A percentile compares a stretch with the other conserved stretches of the same genome.
Evolutionary conservation across 2,797 vertebrate species (phyloP).

Genomic region (Pseudocheirus occidentalis): DNA sequence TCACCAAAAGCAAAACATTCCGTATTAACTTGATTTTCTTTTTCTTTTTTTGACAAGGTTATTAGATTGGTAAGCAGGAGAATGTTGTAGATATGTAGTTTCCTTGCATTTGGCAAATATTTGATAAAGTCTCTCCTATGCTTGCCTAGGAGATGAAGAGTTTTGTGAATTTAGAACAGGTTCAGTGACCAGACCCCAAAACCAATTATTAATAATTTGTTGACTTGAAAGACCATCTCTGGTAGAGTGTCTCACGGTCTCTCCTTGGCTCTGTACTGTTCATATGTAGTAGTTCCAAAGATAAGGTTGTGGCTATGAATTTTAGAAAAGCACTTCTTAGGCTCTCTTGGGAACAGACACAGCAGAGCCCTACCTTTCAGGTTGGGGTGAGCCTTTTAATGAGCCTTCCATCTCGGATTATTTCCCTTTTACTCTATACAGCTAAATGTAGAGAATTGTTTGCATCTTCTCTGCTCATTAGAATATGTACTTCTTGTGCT

Average conservation of each 20-base stretch:
- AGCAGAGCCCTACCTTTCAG: not conserved
- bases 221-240: not conserved
- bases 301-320: not conserved
- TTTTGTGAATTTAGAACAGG: not conserved
- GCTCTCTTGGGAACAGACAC: not conserved
- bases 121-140: not conserved
- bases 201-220: not conserved
- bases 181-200: not conserved
- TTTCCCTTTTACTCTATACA: not conserved
- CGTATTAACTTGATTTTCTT: no score
- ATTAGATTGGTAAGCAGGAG: not conserved
- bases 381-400: not conserved
- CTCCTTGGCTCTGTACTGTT: not conserved
- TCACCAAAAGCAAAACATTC: no score
- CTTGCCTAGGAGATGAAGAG: not conserved
- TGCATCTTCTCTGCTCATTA: not conserved
- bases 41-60: no score
- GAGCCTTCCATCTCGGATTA: not conserved
- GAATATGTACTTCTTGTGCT: not conserved
- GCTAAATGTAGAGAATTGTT: not conserved
- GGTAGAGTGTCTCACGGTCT: not conserved
- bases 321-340: not conserved
- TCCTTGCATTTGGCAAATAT: not conserved
- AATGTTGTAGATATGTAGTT: not conserved
- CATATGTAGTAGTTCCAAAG: not conserved